Percentiles rank a stretch among this genome's conserved stretches.
Conservation (phyloP, 2,888 invertebrate species). For the Limnephilus rhombicus region DNA sequence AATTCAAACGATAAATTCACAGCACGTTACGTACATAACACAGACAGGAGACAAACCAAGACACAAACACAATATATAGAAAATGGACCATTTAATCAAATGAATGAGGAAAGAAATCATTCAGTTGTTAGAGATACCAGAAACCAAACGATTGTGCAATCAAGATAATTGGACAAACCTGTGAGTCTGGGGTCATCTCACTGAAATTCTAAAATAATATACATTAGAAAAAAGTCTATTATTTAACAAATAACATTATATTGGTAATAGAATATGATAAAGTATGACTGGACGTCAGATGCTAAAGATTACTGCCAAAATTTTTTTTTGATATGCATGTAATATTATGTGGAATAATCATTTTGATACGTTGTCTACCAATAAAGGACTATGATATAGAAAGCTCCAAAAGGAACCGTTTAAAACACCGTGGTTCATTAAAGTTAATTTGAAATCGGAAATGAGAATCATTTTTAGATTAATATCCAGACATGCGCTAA, state of each 20-base stretch:
- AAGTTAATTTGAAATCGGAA: too few relatives aligned
- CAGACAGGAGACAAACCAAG: neutral
- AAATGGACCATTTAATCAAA: conserved; percentile 1
- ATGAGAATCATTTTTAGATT: too few relatives aligned
- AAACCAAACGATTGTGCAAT: neutral
- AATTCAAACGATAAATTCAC: neutral
- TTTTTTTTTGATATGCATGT: too few relatives aligned
- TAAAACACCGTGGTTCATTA: too few relatives aligned
- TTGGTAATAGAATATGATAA: neutral
- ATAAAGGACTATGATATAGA: too few relatives aligned
- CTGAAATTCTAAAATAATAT: conserved; percentile 32
- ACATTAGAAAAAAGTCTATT: conserved; percentile 4
- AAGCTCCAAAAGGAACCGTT: too few relatives aligned
- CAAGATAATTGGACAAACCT: conserved; percentile 19
- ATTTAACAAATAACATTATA: neutral
- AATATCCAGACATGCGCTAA: too few relatives aligned
- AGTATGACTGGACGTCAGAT: too few relatives aligned
- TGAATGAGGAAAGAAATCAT: neutral
- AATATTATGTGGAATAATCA: too few relatives aligned
- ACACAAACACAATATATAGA: neutral
- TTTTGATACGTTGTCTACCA: too few relatives aligned
- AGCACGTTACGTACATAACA: neutral
- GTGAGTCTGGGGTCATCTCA: neutral
- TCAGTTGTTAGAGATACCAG: neutral
- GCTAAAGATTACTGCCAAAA: too few relatives aligned